Conservation (phyloP, 2,797 vertebrate genomes). For the Luscinia megarhynchos region DNA sequence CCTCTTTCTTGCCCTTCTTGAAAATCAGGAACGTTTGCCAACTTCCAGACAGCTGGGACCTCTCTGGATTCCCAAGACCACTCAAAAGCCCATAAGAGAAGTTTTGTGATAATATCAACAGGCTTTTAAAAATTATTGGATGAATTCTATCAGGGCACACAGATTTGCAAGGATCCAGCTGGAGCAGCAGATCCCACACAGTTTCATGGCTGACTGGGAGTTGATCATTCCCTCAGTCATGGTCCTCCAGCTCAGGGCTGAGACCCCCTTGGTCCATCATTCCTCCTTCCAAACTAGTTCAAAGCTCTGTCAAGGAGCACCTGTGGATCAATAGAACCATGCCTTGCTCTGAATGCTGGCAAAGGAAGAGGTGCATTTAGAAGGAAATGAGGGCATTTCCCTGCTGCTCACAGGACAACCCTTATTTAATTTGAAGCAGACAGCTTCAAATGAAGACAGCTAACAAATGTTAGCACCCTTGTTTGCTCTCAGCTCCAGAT, state of each 20-base stretch:
- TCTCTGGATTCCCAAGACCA: not conserved
- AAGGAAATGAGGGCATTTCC: constrained; percentile 39
- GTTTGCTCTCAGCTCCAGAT: constrained; percentile 12
- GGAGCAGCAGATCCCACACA: not conserved
- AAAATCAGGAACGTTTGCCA: not conserved
- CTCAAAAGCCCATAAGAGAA: not conserved
- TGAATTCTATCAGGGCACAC: not conserved
- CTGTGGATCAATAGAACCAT: constrained; percentile 8
- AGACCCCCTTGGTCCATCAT: not conserved
- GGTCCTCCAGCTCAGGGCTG: not conserved
- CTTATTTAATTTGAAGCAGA: constrained; percentile 35
- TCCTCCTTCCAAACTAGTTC: not conserved
- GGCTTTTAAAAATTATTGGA: not conserved
- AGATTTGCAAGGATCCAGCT: not conserved
- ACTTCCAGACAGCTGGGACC: not conserved
- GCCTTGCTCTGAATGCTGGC: not conserved
- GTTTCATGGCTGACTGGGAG: not conserved
- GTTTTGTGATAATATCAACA: not conserved
- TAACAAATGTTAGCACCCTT: not conserved
- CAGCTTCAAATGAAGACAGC: not conserved
- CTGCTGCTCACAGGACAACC: not conserved
- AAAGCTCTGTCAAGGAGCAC: not conserved
- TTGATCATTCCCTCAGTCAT: not conserved
- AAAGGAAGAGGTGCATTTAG: constrained; percentile 50
- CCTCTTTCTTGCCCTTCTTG: not conserved